Evolutionary conservation across 2,113 vertebrate genomes (phyloP).

Genomic region (Pseudonaja textilis): DNA sequence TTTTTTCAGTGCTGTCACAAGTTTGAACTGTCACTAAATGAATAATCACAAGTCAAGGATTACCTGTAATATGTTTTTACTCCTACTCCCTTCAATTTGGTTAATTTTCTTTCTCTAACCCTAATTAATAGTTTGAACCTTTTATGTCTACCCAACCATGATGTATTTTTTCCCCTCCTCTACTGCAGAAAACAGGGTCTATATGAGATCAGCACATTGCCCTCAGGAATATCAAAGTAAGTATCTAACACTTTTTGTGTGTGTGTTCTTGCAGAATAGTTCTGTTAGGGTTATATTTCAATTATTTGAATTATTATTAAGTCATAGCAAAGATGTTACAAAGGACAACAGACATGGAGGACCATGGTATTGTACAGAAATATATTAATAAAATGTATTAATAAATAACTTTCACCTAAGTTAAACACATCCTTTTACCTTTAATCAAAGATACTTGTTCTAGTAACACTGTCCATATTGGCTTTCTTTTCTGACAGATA

Average conservation of each 20-base stretch:
- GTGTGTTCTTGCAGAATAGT: not conserved
- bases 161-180: conserved; percentile 44
- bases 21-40: not conserved
- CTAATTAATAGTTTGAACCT: not conserved
- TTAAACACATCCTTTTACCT: not conserved
- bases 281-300: accelerated
- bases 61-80: not conserved
- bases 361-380: not conserved
- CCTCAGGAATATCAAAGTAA: conserved; percentile 86
- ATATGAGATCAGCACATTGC: conserved; percentile 83
- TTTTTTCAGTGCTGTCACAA: not conserved
- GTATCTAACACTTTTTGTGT: not conserved
- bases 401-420: not conserved
- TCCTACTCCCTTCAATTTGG: not conserved
- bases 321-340: not conserved
- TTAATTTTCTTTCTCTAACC: not conserved
- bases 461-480: not conserved
- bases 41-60: not conserved
- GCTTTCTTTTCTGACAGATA: not conserved
- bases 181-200: conserved; percentile 77
- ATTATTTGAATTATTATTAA: not conserved
- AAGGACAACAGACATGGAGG: not conserved
- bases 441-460: not conserved
- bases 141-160: not conserved
- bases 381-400: not conserved